Evolutionary conservation across 2,797 vertebrate genomes (phyloP).

Genomic region (Delichon dasypus): DNA sequence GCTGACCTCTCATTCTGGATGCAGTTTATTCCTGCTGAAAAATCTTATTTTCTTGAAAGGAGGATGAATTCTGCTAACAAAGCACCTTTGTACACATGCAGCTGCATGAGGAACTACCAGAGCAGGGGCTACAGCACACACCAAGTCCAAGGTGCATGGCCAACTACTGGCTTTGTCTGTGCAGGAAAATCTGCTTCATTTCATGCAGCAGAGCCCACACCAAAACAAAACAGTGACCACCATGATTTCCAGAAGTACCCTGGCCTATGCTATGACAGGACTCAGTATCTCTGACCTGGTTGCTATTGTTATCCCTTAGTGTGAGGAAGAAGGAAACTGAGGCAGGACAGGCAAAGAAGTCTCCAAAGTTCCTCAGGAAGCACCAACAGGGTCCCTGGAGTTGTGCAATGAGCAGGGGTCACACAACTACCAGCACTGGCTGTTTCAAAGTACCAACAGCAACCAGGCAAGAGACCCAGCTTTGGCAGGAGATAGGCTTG

Average conservation of each 20-base stretch:
- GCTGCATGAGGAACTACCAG: neutral
- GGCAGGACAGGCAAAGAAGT: neutral
- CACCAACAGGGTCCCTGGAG: neutral
- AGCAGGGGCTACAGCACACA: neutral
- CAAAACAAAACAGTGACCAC: neutral
- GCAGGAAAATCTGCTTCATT: neutral
- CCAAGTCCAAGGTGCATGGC: rapidly evolving
- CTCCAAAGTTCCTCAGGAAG: neutral
- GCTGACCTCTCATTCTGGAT: neutral
- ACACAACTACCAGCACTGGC: rapidly evolving
- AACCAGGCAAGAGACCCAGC: neutral
- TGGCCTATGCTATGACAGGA: rapidly evolving
- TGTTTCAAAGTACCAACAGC: neutral
- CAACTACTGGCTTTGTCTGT: neutral
- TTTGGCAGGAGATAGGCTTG: neutral
- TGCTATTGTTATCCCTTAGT: neutral
- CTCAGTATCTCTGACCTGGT: neutral
- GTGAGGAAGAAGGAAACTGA: neutral
- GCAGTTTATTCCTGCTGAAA: neutral
- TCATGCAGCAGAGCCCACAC: neutral
- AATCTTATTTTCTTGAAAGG: neutral
- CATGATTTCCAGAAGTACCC: neutral
- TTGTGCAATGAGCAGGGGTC: neutral
- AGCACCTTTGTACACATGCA: neutral
- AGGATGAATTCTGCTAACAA: neutral